Conservation (phyloP, 2,888 invertebrate genomes). For the Rhagonycha fulva region DNA sequence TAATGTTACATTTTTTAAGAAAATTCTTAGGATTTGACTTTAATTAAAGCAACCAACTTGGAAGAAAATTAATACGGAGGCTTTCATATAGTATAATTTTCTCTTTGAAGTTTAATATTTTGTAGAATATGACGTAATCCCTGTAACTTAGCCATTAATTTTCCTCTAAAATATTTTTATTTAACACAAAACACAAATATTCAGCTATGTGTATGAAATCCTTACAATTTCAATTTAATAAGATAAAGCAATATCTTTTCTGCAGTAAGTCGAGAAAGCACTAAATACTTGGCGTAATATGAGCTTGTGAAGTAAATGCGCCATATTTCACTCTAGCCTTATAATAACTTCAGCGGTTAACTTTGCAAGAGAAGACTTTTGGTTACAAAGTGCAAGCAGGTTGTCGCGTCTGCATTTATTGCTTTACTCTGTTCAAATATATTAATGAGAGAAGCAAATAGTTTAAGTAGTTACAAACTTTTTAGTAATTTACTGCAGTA, state of each 20-base stretch:
- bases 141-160: slow-evolving; percentile 1
- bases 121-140: slow-evolving; percentile 3
- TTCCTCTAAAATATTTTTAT: neutral
- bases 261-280: slow-evolving; percentile 11
- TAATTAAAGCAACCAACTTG: neutral
- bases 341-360: slow-evolving; percentile 17
- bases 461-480: neutral
- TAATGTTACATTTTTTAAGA: neutral
- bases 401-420: slow-evolving; percentile 1
- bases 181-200: slow-evolving; percentile 1
- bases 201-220: slow-evolving; percentile 1
- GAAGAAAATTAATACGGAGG: slow-evolving; percentile 1
- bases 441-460: neutral
- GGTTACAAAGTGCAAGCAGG: slow-evolving; percentile 16
- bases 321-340: slow-evolving; percentile 16
- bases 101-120: slow-evolving; percentile 1
- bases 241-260: slow-evolving; percentile 11
- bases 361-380: slow-evolving; percentile 15
- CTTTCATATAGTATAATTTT: neutral
- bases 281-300: slow-evolving; percentile 20
- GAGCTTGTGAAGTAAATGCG: slow-evolving; percentile 18
- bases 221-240: slow-evolving; percentile 5
- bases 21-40: neutral
- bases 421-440: neutral
- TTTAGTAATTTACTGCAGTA: neutral